Percentiles rank a stretch among this genome's conserved stretches.
Evolutionary conservation across 2,888 invertebrate genomes (phyloP).

Genomic region (Sarcophaga carnaria): DNA sequence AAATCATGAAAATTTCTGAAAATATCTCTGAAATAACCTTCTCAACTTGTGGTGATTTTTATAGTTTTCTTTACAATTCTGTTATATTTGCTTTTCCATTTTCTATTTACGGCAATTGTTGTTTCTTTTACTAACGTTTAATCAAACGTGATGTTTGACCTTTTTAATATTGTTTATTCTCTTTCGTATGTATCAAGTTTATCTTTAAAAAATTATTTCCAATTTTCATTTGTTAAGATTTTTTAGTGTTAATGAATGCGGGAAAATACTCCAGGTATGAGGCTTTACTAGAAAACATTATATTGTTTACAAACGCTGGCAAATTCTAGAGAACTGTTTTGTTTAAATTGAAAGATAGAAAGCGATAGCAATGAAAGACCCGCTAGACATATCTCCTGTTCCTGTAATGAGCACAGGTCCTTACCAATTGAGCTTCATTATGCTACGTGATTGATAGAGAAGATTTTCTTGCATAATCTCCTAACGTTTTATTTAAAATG

Average conservation of each 20-base stretch:
- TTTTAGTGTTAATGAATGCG: not conserved
- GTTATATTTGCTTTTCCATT: not conserved
- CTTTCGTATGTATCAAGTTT: constrained; percentile 25
- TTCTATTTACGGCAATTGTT: not conserved
- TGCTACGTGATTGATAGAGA: too few species aligned
- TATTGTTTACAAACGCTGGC: not conserved
- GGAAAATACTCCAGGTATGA: not conserved
- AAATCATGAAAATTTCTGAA: constrained; percentile 32
- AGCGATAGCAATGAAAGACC: too few species aligned
- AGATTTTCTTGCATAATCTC: too few species aligned
- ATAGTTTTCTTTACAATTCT: constrained; percentile 36
- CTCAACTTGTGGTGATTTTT: constrained; percentile 57
- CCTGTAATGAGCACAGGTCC: too few species aligned
- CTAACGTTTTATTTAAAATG: too few species aligned
- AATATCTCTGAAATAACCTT: constrained; percentile 28
- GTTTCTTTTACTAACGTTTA: not conserved
- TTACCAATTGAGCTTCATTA: too few species aligned
- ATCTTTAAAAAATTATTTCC: not conserved
- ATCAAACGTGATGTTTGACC: constrained; percentile 25
- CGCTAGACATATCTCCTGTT: too few species aligned
- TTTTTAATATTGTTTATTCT: constrained; percentile 12
- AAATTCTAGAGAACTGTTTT: too few species aligned
- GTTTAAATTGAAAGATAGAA: too few species aligned
- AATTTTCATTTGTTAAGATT: constrained; percentile 14
- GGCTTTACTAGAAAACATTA: not conserved